phyloP scores from a whole-genome alignment of 2,113 vertebrate genomes.

The Hiodon alosoides region DNA sequence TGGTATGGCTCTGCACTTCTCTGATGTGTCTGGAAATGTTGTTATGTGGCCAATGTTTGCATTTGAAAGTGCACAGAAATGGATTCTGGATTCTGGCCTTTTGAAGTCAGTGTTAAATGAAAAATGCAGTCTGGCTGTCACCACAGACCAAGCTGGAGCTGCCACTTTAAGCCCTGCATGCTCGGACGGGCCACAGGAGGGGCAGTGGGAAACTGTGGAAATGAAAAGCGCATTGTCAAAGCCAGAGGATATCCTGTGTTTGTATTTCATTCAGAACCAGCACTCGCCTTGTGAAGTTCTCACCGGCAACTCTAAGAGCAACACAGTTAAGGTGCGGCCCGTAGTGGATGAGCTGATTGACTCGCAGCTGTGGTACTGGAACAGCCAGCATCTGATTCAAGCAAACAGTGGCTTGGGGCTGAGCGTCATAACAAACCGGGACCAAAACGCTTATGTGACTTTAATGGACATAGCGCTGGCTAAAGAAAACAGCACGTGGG shows the following conservation, averaged over 20 bases:
- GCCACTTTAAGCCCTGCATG: too few relatives aligned
- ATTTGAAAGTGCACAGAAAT: conserved; percentile 12
- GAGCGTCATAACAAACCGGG: neutral
- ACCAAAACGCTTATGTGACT: neutral
- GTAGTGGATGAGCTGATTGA: conserved; percentile 13
- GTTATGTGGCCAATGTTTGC: conserved; percentile 14
- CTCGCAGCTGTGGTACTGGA: conserved; percentile 23
- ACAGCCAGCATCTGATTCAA: conserved; percentile 6
- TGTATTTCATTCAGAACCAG: conserved; percentile 18
- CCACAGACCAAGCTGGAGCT: neutral
- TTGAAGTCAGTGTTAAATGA: neutral
- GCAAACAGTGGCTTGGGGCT: neutral
- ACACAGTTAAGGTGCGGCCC: neutral
- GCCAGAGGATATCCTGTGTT: conserved; percentile 6
- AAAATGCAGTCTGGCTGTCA: neutral
- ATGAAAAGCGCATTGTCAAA: neutral
- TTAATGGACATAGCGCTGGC: neutral
- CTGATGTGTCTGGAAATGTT: neutral
- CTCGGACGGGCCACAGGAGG: neutral
- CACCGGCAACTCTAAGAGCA: neutral
- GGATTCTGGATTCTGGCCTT: neutral
- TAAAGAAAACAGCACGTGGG: conserved; percentile 8
- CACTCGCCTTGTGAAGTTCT: conserved; percentile 18
- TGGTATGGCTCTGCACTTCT: conserved; percentile 7
- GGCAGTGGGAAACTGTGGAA: conserved; percentile 10